phyloP scores from a whole-genome alignment of 2,113 vertebrate species.

The Odocoileus virginianus region DNA sequence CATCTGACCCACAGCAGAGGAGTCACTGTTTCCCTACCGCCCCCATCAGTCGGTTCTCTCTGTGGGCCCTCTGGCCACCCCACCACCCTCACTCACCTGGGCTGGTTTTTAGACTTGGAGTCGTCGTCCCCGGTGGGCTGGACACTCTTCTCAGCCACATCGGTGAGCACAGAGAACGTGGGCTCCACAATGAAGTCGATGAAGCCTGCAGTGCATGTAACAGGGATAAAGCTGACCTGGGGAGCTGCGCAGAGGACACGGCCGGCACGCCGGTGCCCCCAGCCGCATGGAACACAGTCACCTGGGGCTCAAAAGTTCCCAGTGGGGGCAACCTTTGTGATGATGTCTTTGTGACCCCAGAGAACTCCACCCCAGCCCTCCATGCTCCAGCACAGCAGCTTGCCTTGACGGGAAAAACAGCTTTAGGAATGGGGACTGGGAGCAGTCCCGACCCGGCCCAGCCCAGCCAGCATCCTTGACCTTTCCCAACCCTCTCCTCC shows the following conservation, averaged over 20 bases:
- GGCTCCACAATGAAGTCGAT: slow-evolving; percentile 97
- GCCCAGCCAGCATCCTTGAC: background rate
- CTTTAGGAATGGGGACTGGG: background rate
- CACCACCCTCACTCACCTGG: slow-evolving; percentile 68
- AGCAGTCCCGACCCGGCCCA: background rate
- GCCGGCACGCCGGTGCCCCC: rapidly evolving
- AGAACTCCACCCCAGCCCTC: background rate
- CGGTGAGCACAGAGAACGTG: slow-evolving; percentile 92
- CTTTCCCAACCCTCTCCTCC: background rate
- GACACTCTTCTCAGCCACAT: slow-evolving; percentile 93
- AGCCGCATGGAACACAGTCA: background rate
- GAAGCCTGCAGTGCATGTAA: slow-evolving; percentile 82
- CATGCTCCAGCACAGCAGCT: background rate
- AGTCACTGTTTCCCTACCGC: background rate
- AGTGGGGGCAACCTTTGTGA: background rate
- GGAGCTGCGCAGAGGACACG: background rate
- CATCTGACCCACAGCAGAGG: background rate
- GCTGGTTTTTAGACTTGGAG: slow-evolving; percentile 82
- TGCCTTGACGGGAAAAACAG: background rate
- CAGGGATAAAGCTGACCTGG: background rate
- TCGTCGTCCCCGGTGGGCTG: slow-evolving; percentile 88
- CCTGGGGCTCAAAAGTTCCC: background rate
- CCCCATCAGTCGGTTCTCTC: background rate
- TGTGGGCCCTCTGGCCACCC: background rate
- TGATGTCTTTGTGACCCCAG: background rate